Base-by-base conservation (phyloP, 1,140 invertebrate species). In the Tribolium castaneum region DNA sequence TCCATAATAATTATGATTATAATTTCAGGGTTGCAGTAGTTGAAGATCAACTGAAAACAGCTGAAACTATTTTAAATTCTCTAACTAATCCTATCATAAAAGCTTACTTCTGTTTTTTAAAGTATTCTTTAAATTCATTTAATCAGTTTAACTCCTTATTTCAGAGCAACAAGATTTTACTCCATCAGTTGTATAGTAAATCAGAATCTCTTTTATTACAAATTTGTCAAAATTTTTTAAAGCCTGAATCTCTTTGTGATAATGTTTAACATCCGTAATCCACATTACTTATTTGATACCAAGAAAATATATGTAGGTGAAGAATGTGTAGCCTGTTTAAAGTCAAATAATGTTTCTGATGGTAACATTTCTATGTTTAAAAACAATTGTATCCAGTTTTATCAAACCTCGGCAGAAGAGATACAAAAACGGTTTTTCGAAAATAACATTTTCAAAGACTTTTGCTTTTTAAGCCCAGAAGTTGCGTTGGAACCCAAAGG, bases 41-140 rank as follows among this genome's bases (percentile, higher is more conserved):
- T 10, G 39, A 72, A 22, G 70, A 72, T 12, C n/a, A 72, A 13
- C 45, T 39, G 13, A 54, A 54, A n/a, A 22, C 19, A 16, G 51
- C 19, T 54, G 19, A 22, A 16, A 16, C n/a, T 54, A 72, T 72
- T 72, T 72, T 72, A 10, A 39, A 72, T 14, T 6, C 12, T 14
- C 10, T 72, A 13, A 72, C n/a, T 6, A 72, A 72, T 5, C 6
- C 13, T 6, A n/a, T 30, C 13, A 72, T 39, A 16, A 72, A 72
- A 30, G 30, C 70, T 54, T 16, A 16, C 19, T 22, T 54, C 19
- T 54, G 7, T 14, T 54, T 54, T 22, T 12, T 54, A n/a, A 54
- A 54, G 7, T 54, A 54, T 54, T 14, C n/a, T 54, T 22, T 54
- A 7, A 54, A 54, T 14, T 7, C n/a, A 7, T 54, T 54, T 54